Evolutionary conservation across 2,113 vertebrate genomes (phyloP), one percentile per base, ranked within the genome.

Genomic region (Corvus cornix): DNA sequence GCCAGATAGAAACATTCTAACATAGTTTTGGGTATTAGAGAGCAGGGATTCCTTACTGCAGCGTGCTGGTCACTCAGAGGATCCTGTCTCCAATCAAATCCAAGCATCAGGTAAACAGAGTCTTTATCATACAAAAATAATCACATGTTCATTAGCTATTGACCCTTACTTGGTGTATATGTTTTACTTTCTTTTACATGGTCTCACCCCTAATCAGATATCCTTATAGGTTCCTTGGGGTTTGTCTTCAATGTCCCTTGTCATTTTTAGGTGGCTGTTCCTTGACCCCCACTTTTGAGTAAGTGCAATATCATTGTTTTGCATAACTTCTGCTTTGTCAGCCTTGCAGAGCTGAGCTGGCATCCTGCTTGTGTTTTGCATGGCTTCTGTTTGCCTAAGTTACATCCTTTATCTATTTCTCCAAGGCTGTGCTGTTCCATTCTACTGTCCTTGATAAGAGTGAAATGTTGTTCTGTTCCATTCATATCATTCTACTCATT

Each of bases 101-200:
- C 1, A 0, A 27, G 31, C 41, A 1, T 12, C 0, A 0, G 18
- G 22, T 37, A 31, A 37, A 37, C 37, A 27, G 37, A 31, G 31
- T 22, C 9, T 77, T 68, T 52, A 33, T 77, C 10, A 22, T 6
- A 52, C 17, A 77, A 12, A 59, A 67, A 27, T 31, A 11, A 8
- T 60, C 37, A 19, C 28, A 28, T 15, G 23, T 60, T 52, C 33
- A 27, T 68, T 52, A 52, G 27, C 11, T 52, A 33, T 52, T 12
- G 4, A 13, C 14, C 9, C 27, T 52, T 37, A 44, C 27, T 46
- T 30, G 22, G 31, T 31, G 4, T 59, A 2, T 35, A 27, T 51
- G 4, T 76, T 51, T 67, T 35, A 43, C 26, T 68, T 59, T 21
- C 24, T 59, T 76, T 58, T 59, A 35, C 16, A 9, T 21, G 18